Conservation (phyloP, 2,888 invertebrate genomes). For the Coecobrya sp. region DNA sequence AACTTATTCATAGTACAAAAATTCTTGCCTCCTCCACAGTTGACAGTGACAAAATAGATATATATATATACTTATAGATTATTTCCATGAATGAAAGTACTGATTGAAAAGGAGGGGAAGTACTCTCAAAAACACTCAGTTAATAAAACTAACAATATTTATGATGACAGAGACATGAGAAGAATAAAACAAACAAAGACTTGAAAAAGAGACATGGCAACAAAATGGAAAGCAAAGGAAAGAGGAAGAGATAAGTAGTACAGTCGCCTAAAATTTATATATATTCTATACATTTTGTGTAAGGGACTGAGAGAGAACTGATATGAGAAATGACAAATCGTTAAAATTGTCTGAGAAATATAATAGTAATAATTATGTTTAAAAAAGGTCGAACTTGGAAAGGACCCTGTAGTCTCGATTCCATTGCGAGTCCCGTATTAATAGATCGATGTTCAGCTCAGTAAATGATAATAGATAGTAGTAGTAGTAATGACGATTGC, state of each 20-base stretch:
- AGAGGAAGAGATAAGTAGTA: slow-evolving; percentile 45
- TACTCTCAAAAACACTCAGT: slow-evolving; percentile 7
- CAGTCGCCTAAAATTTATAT: slow-evolving; percentile 12
- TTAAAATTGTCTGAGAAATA: slow-evolving; percentile 37
- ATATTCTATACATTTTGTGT: background rate
- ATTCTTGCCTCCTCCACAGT: slow-evolving; percentile 45
- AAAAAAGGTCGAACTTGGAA: slow-evolving; percentile 35
- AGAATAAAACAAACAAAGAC: slow-evolving; percentile 69
- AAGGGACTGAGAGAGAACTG: slow-evolving; percentile 15
- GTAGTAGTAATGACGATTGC: slow-evolving; percentile 39
- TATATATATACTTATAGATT: background rate
- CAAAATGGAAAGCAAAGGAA: slow-evolving; percentile 69
- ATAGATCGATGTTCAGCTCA: slow-evolving; percentile 59
- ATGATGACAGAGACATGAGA: slow-evolving; percentile 73
- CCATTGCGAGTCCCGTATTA: slow-evolving; percentile 73
- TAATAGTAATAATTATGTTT: slow-evolving; percentile 1
- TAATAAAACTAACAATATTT: slow-evolving; percentile 19
- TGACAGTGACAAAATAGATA: slow-evolving; percentile 46
- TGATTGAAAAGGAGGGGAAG: slow-evolving; percentile 10
- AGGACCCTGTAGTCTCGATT: slow-evolving; percentile 78
- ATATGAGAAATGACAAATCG: slow-evolving; percentile 33
- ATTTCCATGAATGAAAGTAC: background rate
- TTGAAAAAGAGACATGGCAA: slow-evolving; percentile 49
- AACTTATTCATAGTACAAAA: slow-evolving; percentile 18
- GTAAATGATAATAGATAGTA: slow-evolving; percentile 53